Evolutionary conservation across 2,113 vertebrate species (phyloP).

Genomic region (Actinemys pallida): DNA sequence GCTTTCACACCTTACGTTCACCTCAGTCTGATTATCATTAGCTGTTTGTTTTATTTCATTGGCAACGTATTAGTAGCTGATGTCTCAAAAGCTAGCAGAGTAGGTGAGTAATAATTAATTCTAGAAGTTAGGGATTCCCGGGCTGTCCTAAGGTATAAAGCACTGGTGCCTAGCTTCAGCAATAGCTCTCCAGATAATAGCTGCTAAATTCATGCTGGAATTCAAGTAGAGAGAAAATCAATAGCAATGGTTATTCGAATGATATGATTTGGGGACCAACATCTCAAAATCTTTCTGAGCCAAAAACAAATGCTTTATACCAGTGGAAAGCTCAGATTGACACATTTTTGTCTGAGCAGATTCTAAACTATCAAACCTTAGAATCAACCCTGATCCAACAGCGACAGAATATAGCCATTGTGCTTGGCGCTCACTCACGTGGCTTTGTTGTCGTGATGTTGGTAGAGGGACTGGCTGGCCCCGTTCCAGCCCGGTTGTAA

Average conservation of each 20-base stretch:
- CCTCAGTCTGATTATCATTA: background rate
- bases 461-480: constrained; percentile 88
- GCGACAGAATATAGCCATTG: background rate
- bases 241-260: background rate
- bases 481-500: constrained; percentile 95
- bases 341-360: background rate
- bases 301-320: background rate
- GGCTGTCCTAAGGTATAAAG: background rate
- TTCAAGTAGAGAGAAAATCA: background rate
- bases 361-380: background rate
- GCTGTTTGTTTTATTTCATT: background rate
- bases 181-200: background rate
- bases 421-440: constrained; percentile 80
- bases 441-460: constrained; percentile 90
- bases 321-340: background rate
- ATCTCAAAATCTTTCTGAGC: background rate
- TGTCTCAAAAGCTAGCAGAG: background rate
- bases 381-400: background rate
- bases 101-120: too few relatives aligned
- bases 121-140: background rate
- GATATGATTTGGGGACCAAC: background rate
- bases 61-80: background rate
- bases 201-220: background rate
- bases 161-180: background rate
- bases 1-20: background rate